Base-by-base conservation (phyloP, 2,797 vertebrate species). In the Trematomus bernacchii region DNA sequence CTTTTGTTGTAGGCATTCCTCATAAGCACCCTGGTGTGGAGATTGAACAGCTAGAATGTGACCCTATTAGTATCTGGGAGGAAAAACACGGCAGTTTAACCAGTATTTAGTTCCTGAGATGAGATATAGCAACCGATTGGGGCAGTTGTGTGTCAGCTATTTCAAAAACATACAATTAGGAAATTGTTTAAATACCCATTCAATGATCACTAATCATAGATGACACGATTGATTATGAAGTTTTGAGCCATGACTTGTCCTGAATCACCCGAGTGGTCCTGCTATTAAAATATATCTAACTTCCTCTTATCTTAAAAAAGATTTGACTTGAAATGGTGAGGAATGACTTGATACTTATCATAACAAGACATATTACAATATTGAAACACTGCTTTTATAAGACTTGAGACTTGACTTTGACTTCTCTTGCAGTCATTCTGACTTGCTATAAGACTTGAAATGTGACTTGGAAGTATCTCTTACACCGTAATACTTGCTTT, bases 1-100 rank as follows among this genome's bases (percentile, higher is more conserved):
- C 61, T 76, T 57, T 66, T 27, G 53, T 73, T 6, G 40, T 12
- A n/a, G 30, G 53, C 47, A 50, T 54, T 84, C 77, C 52, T 70
- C 48, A 43, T 71, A 73, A 54, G 66, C 60, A 21, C 21, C 66
- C 76, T 40, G 21, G 52, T 53, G 48, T 46, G 54, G 65, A 42
- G 54, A 27, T 18, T 51, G 37, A 51, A 57, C 66, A 65, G 64
- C 47, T 21, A 13, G 33, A 57, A 46, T 46, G 21, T 60, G 60
- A 70, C 23, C 71, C 61, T 43, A 37, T 63, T 37, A 15, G 19
- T 9, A 15, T 58, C 4, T 33, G 23, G 4, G 12, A 30, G 47
- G 14, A 33, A 33, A 40, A 57, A 63, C 11, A 10, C 19, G 46
- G 18, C 18, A 10, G 21, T 59, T 66, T 3, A 54, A 37, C 14